These are phyloP conservation scores for Leucania comma DNA, from an alignment of 2,888 invertebrate genomes.

Conservation along the genomic window DNA sequence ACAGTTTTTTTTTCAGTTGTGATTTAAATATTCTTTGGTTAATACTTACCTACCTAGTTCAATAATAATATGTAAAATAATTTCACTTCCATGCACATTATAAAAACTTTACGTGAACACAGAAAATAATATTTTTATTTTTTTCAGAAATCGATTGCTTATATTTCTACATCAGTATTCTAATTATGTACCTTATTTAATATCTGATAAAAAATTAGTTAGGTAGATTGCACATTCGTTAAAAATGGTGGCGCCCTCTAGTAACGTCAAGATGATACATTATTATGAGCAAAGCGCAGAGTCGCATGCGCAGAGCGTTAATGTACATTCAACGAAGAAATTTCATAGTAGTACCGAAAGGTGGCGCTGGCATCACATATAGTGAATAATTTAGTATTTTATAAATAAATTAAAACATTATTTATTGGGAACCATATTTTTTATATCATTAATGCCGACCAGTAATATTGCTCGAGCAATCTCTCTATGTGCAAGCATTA, in stretches of 20 bases:
- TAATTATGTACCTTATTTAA: no score
- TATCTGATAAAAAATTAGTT: no score
- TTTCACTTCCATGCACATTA: no score
- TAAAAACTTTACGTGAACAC: no score
- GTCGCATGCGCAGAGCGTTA: slow-evolving; percentile 58
- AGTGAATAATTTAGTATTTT: not conserved
- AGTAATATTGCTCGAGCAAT: slow-evolving; percentile 7
- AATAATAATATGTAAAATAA: no score
- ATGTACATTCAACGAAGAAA: slow-evolving; percentile 49
- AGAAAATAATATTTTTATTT: no score
- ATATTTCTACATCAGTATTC: no score
- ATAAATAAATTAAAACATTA: not conserved
- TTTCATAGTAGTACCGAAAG: slow-evolving; percentile 63
- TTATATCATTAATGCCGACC: not conserved
- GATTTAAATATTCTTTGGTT: not conserved
- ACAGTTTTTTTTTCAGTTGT: no score
- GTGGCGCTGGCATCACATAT: slow-evolving; percentile 69
- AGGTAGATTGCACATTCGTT: not conserved
- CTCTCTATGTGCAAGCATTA: slow-evolving; percentile 25
- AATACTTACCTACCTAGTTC: no score
- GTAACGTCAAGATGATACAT: slow-evolving; percentile 50
- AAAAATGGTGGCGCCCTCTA: slow-evolving; percentile 68
- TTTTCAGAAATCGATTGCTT: no score
- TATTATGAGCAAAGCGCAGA: slow-evolving; percentile 53
- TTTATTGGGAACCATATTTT: not conserved